A percentile compares a stretch with the other conserved stretches of the same genome.
Evolutionary conservation across 2,888 invertebrate species (phyloP).

Genomic region (Amblyteles armatorius): DNA sequence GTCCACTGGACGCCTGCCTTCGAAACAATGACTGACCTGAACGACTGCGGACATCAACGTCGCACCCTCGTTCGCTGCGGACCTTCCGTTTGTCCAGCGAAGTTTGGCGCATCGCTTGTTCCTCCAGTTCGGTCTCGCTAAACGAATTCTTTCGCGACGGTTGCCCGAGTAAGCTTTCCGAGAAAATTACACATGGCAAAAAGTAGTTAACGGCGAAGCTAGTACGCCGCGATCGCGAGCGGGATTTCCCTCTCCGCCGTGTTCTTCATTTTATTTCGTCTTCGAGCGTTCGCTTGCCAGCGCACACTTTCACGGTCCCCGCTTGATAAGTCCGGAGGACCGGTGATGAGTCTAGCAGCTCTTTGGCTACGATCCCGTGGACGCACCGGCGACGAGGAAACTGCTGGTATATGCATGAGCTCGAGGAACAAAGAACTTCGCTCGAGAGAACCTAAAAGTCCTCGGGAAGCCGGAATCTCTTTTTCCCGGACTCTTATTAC

Average conservation of each 20-base stretch:
- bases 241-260: conserved; percentile 5
- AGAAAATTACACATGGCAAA: conserved; percentile 38
- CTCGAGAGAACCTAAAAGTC: not conserved
- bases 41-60: not conserved
- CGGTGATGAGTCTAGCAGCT: not conserved
- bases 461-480: not conserved
- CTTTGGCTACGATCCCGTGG: not conserved
- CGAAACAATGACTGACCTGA: conserved; percentile 19
- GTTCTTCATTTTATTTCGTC: not conserved
- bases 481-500: not conserved
- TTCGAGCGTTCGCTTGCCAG: not conserved
- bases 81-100: conserved; percentile 27
- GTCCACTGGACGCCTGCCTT: not conserved
- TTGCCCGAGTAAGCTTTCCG: conserved; percentile 30
- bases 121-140: not conserved
- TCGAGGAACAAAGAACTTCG: not conserved
- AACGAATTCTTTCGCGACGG: conserved; percentile 47
- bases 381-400: not conserved
- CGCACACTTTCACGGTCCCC: not conserved
- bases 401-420: not conserved
- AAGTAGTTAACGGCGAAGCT: conserved; percentile 17
- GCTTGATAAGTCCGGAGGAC: not conserved
- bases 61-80: conserved; percentile 23
- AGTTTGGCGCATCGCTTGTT: conserved; percentile 28
- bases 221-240: not conserved